Conservation (phyloP, 2,888 invertebrate genomes). For the Drosophila sordidula region DNA sequence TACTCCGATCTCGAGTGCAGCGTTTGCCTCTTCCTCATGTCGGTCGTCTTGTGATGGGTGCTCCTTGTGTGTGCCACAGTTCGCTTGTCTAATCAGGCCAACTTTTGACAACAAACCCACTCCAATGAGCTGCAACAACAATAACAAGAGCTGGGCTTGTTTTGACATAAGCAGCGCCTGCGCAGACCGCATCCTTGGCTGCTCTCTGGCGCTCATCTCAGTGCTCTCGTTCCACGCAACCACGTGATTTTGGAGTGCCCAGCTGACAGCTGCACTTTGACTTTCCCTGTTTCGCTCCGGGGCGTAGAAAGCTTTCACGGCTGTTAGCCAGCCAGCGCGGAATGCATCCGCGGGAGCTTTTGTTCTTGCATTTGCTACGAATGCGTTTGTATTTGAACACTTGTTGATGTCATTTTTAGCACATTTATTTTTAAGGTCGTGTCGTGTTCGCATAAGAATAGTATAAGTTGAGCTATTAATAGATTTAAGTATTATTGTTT, state of each 20-base stretch:
- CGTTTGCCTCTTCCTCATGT: conserved; percentile 56
- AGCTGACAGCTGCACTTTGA: conserved; percentile 50
- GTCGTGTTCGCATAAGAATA: no score
- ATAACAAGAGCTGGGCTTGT: conserved; percentile 28
- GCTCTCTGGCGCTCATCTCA: conserved; percentile 5
- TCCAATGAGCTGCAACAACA: conserved; percentile 27
- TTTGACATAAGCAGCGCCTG: conserved; percentile 69
- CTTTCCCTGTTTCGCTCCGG: conserved; percentile 32
- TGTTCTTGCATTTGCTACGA: conserved; percentile 3
- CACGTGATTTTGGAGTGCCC: conserved; percentile 55
- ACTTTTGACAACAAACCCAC: conserved; percentile 63
- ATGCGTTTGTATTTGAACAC: conserved; percentile 36
- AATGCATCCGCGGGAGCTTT: conserved; percentile 47
- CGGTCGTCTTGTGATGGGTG: conserved; percentile 52
- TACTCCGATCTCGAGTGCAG: conserved; percentile 42
- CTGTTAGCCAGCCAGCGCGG: conserved; percentile 24
- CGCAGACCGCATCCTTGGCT: conserved; percentile 37
- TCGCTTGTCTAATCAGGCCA: conserved; percentile 68
- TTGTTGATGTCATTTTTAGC: conserved; percentile 62
- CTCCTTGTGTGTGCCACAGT: conserved; percentile 16
- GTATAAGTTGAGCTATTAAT: neutral
- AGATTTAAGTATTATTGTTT: no score
- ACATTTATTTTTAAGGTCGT: neutral
- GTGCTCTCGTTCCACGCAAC: conserved; percentile 3
- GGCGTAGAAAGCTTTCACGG: conserved; percentile 44